A percentile compares a stretch with the other conserved stretches of the same genome.
Conservation (phyloP, 2,113 vertebrate genomes). For the Zosterops hypoxanthus region DNA sequence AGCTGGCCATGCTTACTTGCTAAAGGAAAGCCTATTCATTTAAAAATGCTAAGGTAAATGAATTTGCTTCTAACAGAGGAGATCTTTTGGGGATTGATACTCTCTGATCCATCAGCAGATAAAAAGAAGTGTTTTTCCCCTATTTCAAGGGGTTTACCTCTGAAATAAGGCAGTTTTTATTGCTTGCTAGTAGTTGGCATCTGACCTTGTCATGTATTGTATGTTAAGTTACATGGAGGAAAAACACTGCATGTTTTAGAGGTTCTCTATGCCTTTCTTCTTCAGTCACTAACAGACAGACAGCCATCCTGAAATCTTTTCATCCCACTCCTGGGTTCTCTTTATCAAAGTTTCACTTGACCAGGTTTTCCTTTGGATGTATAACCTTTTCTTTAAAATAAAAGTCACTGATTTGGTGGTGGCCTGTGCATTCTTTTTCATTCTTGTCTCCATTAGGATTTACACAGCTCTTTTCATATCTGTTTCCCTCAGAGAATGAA, state of each 20-base stretch:
- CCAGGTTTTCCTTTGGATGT: not conserved
- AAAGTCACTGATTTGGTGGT: not conserved
- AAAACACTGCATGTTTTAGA: not conserved
- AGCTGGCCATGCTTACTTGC: not conserved
- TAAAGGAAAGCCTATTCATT: not conserved
- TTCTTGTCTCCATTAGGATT: not conserved
- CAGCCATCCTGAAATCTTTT: not conserved
- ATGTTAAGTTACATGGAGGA: not conserved
- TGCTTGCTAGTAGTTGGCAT: not conserved
- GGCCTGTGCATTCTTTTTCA: not conserved
- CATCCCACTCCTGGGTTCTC: not conserved
- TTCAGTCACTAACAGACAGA: not conserved
- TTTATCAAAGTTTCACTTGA: not conserved
- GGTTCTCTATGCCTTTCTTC: not conserved
- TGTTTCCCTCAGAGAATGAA: slow-evolving; percentile 84
- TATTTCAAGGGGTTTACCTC: not conserved
- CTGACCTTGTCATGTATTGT: not conserved
- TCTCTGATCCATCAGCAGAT: not conserved
- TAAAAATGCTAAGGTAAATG: not conserved
- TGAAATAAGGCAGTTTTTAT: not conserved
- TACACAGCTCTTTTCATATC: not conserved
- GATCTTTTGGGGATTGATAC: not conserved
- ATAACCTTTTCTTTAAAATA: not conserved
- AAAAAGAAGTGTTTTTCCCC: not conserved
- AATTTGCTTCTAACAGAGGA: not conserved